These are phyloP conservation scores for Corythornis madagascariensis DNA, from an alignment of 2,113 vertebrate genomes.

Conservation along the genomic window DNA sequence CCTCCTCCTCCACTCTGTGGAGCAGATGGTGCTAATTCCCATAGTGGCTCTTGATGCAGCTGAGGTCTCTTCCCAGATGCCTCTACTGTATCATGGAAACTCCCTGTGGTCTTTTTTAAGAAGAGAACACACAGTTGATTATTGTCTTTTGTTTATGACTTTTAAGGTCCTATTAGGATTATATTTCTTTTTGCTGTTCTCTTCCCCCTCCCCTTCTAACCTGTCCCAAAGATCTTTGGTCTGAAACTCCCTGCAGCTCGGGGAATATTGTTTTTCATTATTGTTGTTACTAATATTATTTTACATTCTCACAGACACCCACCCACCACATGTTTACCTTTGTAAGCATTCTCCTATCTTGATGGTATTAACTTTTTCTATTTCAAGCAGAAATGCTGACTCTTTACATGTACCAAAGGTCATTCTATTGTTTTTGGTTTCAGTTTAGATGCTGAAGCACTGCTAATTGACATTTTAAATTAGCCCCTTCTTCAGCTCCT, in stretches of 20 bases:
- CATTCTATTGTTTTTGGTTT: neutral
- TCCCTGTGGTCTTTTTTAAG: slow-evolving; percentile 2
- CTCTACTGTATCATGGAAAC: slow-evolving; percentile 9
- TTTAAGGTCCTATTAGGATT: slow-evolving; percentile 41
- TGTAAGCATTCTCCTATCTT: neutral
- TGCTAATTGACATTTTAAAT: neutral
- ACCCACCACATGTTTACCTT: neutral
- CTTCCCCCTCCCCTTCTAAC: neutral
- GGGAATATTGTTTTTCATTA: neutral
- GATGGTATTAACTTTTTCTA: neutral
- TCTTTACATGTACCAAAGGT: neutral
- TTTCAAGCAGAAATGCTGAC: slow-evolving; percentile 2
- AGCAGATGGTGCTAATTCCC: slow-evolving; percentile 56
- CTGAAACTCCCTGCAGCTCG: neutral
- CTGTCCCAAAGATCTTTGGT: neutral
- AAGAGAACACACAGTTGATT: slow-evolving; percentile 25
- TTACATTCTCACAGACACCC: slow-evolving; percentile 4
- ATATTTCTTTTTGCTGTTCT: slow-evolving; percentile 20
- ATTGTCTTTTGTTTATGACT: slow-evolving; percentile 50
- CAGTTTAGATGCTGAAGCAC: neutral
- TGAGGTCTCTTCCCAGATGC: slow-evolving; percentile 46
- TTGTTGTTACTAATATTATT: neutral
- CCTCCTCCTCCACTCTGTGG: neutral
- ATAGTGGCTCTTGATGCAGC: slow-evolving; percentile 4
- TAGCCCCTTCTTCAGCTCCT: neutral